Evolutionary conservation across 2,797 vertebrate species (phyloP).

Genomic region (Squalus acanthias): DNA sequence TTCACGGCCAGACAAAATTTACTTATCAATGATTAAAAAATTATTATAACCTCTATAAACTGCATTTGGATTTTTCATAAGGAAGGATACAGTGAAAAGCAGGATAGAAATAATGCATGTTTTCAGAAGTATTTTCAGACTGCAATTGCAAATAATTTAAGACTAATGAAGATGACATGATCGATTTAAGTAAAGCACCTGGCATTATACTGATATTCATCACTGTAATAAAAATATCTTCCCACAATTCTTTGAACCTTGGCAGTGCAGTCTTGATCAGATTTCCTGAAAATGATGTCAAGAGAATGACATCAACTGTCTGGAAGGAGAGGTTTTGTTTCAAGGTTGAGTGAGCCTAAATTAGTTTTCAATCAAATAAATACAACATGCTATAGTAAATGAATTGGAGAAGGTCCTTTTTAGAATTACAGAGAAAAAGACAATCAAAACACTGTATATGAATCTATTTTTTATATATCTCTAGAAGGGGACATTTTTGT

Average conservation of each 20-base stretch:
- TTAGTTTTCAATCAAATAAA: conserved; percentile 20
- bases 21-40: neutral
- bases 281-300: conserved; percentile 14
- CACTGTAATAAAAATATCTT: neutral
- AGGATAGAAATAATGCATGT: neutral
- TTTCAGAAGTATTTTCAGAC: neutral
- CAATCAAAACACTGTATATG: neutral
- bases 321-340: neutral
- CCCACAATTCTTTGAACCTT: neutral
- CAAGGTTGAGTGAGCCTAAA: neutral
- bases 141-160: neutral
- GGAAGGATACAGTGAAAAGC: neutral
- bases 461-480: neutral
- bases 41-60: neutral
- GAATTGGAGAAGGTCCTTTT: neutral
- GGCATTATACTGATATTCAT: neutral
- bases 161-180: neutral
- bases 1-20: neutral
- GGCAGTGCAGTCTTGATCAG: neutral
- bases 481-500: neutral
- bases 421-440: neutral
- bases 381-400: neutral
- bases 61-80: neutral
- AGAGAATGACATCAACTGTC: conserved; percentile 12
- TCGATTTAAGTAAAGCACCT: neutral